A percentile compares a stretch with the other conserved stretches of the same genome.
Evolutionary conservation across 2,888 invertebrate species (phyloP).

Genomic region (Camptogramma bilineatum): DNA sequence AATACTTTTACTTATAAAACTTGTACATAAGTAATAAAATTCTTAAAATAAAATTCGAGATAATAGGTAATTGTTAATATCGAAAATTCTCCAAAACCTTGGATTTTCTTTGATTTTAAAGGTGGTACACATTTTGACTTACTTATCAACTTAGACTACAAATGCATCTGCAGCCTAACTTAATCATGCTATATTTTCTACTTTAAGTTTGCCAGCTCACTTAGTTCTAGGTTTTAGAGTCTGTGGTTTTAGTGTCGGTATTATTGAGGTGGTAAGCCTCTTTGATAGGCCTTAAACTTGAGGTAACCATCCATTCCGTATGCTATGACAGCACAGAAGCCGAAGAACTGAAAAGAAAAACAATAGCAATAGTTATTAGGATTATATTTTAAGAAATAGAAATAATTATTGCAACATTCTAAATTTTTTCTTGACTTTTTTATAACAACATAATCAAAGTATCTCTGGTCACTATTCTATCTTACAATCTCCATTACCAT

Average conservation of each 20-base stretch:
- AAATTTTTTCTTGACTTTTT: too few species aligned
- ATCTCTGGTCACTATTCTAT: too few species aligned
- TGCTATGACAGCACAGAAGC: constrained; percentile 91
- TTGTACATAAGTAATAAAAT: background rate
- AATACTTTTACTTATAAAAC: background rate
- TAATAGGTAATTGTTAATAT: background rate
- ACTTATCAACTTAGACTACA: background rate
- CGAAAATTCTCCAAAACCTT: background rate
- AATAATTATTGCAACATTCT: too few species aligned
- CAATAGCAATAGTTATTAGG: background rate
- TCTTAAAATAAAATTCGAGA: background rate
- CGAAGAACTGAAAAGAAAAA: constrained; percentile 90
- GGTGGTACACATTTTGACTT: background rate
- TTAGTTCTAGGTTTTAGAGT: background rate
- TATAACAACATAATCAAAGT: too few species aligned
- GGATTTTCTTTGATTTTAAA: background rate
- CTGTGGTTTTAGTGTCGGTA: background rate
- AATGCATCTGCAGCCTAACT: background rate
- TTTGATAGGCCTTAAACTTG: constrained; percentile 89
- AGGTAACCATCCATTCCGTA: constrained; percentile 93
- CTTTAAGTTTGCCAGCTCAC: background rate
- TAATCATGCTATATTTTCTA: background rate
- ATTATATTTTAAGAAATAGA: background rate
- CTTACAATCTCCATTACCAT: too few species aligned
- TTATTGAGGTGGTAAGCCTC: constrained; percentile 89